Percentiles rank a stretch among this genome's conserved stretches.
These are phyloP conservation scores for Gobio occitaniae DNA, from an alignment of 2,797 vertebrate species.

Conservation along the genomic window DNA sequence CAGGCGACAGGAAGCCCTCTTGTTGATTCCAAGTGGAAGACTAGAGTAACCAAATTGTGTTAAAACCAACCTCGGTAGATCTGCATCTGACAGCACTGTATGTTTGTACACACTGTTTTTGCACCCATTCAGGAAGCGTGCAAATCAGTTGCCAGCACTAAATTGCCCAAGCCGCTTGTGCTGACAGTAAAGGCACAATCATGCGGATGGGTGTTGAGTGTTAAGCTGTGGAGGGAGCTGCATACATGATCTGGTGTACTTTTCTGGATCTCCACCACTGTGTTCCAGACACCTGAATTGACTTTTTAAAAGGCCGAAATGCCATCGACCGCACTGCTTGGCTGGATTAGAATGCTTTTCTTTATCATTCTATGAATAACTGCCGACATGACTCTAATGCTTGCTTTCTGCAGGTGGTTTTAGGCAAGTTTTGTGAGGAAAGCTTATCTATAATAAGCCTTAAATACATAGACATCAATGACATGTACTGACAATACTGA, in stretches of 20 bases:
- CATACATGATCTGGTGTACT: not conserved
- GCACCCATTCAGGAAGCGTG: not conserved
- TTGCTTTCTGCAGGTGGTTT: not conserved
- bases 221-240: not conserved
- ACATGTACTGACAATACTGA: not conserved
- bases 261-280: not conserved
- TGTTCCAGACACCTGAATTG: not conserved
- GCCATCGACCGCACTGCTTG: too few species aligned
- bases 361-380: not conserved
- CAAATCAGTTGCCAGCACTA: not conserved
- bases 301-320: not conserved
- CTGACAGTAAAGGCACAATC: not conserved
- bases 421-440: not conserved
- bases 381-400: not conserved
- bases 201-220: not conserved
- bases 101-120: not conserved
- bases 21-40: conserved; percentile 29
- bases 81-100: not conserved
- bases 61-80: not conserved
- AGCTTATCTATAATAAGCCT: not conserved
- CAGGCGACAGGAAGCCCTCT: not conserved
- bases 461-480: not conserved
- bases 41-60: conserved; percentile 32
- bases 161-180: not conserved
- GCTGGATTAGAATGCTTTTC: not conserved